Evolutionary conservation across 2,888 invertebrate species (phyloP).

Genomic region (Hermodice carunculata): DNA sequence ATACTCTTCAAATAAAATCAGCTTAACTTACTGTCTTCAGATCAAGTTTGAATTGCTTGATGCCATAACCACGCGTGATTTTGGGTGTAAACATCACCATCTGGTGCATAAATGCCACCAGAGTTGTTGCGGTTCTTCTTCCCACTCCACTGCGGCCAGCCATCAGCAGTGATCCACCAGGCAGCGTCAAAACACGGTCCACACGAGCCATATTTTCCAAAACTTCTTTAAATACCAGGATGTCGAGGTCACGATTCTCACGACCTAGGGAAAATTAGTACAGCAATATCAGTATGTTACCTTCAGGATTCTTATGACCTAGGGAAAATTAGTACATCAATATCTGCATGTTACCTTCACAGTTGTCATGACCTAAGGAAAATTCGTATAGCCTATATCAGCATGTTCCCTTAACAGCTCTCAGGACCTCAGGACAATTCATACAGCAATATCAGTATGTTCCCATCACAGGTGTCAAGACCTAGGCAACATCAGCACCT

Average conservation of each 20-base stretch:
- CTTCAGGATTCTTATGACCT: constrained; percentile 78
- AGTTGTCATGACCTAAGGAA: constrained; percentile 76
- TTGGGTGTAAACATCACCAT: constrained; percentile 75
- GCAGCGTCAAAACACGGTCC: constrained; percentile 76
- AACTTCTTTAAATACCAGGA: constrained; percentile 79
- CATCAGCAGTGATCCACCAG: constrained; percentile 78
- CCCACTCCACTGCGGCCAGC: constrained; percentile 86
- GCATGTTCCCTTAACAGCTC: constrained; percentile 75
- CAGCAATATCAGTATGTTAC: constrained; percentile 76
- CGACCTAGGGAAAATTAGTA: constrained; percentile 72
- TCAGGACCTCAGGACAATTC: constrained; percentile 71
- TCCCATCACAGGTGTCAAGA: neutral
- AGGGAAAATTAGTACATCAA: constrained; percentile 64
- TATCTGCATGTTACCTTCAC: constrained; percentile 76
- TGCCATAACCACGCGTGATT: constrained; percentile 74
- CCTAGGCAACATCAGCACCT: too few species aligned
- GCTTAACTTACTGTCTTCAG: constrained; percentile 78
- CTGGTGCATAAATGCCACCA: constrained; percentile 81
- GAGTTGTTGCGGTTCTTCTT: constrained; percentile 82
- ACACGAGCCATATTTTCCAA: constrained; percentile 77
- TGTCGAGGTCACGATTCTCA: constrained; percentile 76
- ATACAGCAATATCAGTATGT: neutral
- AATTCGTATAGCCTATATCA: constrained; percentile 72
- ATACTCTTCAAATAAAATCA: neutral
- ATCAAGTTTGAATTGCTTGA: constrained; percentile 81